phyloP scores from a whole-genome alignment of 2,888 invertebrate genomes.

The Micoletzkya japonica region DNA sequence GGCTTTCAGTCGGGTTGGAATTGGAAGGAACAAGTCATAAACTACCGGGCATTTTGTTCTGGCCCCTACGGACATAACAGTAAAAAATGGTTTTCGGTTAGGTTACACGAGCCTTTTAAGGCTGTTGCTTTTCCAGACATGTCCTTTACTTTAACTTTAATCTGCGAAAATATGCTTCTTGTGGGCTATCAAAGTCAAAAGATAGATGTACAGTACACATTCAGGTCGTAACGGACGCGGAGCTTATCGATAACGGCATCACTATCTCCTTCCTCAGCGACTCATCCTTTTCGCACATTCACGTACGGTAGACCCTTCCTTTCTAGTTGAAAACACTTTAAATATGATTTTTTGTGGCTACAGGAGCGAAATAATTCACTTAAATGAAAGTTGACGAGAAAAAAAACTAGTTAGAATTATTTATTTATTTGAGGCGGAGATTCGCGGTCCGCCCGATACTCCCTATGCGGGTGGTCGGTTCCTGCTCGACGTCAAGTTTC shows the following conservation, averaged over 20 bases:
- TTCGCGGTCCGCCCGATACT: slow-evolving; percentile 28
- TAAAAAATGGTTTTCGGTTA: no score
- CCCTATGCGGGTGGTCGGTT: slow-evolving; percentile 24
- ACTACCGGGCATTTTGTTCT: no score
- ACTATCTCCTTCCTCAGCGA: slow-evolving; percentile 20
- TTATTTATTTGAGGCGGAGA: slow-evolving; percentile 1
- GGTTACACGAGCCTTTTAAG: no score
- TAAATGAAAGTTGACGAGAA: no score
- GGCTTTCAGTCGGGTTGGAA: no score
- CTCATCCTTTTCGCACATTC: slow-evolving; percentile 5
- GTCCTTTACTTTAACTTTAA: not conserved
- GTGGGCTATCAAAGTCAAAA: not conserved
- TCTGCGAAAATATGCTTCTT: not conserved
- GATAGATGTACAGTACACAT: not conserved
- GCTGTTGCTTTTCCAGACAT: no score
- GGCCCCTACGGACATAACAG: no score
- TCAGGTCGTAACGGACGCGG: slow-evolving; percentile 17
- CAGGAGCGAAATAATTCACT: no score
- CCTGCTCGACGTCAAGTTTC: slow-evolving; percentile 18
- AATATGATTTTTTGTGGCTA: no score
- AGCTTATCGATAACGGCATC: slow-evolving; percentile 19
- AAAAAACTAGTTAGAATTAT: not conserved
- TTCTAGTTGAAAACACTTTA: not conserved
- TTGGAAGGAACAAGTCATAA: no score
- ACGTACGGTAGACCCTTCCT: not conserved